Conservation (phyloP, 2,797 vertebrate genomes). For the Myripristis murdjan region DNA sequence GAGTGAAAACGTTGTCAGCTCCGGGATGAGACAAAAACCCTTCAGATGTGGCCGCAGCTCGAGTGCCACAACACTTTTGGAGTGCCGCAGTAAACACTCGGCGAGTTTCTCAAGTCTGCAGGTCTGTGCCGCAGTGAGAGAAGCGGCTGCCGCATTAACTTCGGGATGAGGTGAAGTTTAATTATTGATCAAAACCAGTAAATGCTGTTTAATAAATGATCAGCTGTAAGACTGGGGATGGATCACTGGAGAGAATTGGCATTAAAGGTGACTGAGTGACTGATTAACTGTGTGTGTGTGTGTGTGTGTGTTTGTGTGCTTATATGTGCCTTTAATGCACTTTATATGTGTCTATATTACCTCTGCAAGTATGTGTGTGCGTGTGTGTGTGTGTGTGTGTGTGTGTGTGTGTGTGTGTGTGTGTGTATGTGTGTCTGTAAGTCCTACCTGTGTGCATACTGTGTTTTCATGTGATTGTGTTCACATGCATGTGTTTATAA, state of each 20-base stretch:
- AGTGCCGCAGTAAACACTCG: not conserved
- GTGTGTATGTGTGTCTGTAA: no score
- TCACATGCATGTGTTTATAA: no score
- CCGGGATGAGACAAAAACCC: no score
- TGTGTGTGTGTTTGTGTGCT: not conserved
- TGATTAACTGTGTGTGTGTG: not conserved
- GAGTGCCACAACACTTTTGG: not conserved
- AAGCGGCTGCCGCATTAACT: not conserved
- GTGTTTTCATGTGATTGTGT: no score
- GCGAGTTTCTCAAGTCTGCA: not conserved
- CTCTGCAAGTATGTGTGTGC: not conserved
- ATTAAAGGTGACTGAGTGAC: no score
- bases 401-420: no score
- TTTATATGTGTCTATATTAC: no score
- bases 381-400: not conserved
- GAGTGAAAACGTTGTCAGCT: no score
- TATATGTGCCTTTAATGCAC: no score
- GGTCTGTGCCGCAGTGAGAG: not conserved
- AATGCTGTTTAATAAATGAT: constrained; percentile 16
- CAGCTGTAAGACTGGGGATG: not conserved
- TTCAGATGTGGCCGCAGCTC: no score
- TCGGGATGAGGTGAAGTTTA: not conserved
- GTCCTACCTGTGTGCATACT: no score
- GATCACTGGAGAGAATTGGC: not conserved
- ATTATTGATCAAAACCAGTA: constrained; percentile 18